Conservation (phyloP, 1,140 invertebrate genomes). For the Propsilocerus akamusi region DNA sequence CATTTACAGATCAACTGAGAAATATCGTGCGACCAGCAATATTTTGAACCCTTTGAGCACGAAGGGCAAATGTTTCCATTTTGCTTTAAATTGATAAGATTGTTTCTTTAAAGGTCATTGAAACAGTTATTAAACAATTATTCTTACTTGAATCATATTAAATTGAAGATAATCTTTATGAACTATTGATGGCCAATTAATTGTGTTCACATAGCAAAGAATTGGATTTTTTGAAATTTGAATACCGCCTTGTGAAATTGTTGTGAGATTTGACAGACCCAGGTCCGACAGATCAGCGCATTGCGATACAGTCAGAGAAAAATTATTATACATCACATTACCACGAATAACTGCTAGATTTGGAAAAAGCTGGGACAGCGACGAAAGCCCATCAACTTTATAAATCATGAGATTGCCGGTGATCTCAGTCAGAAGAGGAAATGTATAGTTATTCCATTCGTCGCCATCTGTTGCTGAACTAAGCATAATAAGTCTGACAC, state of each 20-base stretch:
- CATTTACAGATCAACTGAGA: no score
- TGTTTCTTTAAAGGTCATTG: no score
- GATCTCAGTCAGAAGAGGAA: constrained; percentile 46
- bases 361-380: constrained; percentile 72
- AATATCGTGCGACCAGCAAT: no score
- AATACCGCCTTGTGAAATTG: constrained; percentile 66
- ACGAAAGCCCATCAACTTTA: constrained; percentile 55
- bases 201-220: constrained; percentile 75
- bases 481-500: no score
- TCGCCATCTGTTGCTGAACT: no score
- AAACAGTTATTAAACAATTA: no score
- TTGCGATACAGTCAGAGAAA: constrained; percentile 69
- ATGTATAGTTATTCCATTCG: no score
- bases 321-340: constrained; percentile 61
- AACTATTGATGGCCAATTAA: constrained; percentile 72
- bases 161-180: no score
- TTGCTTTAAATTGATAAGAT: no score
- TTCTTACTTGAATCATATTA: no score
- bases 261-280: constrained; percentile 60
- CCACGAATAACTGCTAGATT: constrained; percentile 90
- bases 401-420: constrained; percentile 38
- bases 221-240: constrained; percentile 71
- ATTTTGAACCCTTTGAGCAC: no score
- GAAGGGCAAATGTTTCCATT: no score
- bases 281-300: constrained; percentile 56